phyloP scores from a whole-genome alignment of 30 jellyfish, hydroid and myxozoan species.

The Sanderia malayensis region DNA sequence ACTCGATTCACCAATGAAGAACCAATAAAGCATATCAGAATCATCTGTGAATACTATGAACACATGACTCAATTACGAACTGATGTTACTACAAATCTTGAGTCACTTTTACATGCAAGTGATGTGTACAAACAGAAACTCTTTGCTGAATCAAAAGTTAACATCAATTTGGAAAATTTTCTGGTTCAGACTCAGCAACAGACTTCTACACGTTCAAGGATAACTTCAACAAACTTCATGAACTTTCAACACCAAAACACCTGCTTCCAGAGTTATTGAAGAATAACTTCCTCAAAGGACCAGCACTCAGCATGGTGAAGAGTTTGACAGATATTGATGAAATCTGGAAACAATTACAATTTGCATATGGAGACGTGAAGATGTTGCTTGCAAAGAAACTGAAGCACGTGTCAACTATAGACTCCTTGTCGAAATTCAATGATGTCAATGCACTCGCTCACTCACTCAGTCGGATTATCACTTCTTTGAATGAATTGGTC shows the following conservation, averaged over 20 bases:
- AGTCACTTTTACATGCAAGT: not conserved
- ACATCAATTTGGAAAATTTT: slow-evolving; percentile 10
- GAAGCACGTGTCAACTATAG: not conserved
- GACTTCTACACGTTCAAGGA: slow-evolving; percentile 27
- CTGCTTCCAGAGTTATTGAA: slow-evolving; percentile 15
- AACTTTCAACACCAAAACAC: slow-evolving; percentile 11
- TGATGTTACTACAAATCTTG: not conserved
- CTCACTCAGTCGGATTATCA: slow-evolving; percentile 9
- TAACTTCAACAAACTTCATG: slow-evolving; percentile 12
- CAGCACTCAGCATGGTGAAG: slow-evolving; percentile 43
- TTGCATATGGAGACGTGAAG: slow-evolving; percentile 26
- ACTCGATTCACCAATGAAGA: slow-evolving; percentile 1
- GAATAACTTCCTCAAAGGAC: slow-evolving; percentile 18
- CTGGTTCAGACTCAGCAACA: not conserved
- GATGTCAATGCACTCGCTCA: not conserved
- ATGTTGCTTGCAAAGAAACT: slow-evolving; percentile 1
- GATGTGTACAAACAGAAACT: slow-evolving; percentile 4
- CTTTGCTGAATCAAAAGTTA: slow-evolving; percentile 21
- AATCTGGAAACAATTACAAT: slow-evolving; percentile 6
- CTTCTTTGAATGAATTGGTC: slow-evolving; percentile 5
- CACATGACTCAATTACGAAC: not conserved
- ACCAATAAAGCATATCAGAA: not conserved
- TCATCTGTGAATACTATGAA: slow-evolving; percentile 2
- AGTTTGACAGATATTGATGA: slow-evolving; percentile 12
- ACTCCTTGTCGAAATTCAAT: not conserved